Percentiles rank a stretch among this genome's conserved stretches.
Conservation (phyloP, 2,888 invertebrate species). For the Mesochorus sp. region DNA sequence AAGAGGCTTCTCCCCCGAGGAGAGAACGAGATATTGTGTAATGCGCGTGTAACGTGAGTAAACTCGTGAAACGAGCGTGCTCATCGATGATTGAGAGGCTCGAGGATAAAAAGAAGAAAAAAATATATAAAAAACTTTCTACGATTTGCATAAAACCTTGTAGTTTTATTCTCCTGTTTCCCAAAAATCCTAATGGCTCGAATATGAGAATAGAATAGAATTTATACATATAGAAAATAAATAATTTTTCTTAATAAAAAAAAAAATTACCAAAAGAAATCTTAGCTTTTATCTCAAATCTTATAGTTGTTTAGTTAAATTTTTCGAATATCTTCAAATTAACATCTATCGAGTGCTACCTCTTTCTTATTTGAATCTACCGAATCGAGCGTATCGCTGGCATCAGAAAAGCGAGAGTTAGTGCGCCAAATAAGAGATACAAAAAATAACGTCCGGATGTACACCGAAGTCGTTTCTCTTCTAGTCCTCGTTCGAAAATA, state of each 20-base stretch:
- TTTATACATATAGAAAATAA: too few species aligned
- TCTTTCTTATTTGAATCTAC: not conserved
- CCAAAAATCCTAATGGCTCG: not conserved
- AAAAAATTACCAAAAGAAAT: not conserved
- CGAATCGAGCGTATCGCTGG: not conserved
- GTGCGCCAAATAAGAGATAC: slow-evolving; percentile 39
- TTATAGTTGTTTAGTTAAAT: not conserved
- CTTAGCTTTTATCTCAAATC: too few species aligned
- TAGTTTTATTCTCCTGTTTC: slow-evolving; percentile 46
- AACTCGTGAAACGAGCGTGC: slow-evolving; percentile 51
- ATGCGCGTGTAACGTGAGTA: slow-evolving; percentile 57
- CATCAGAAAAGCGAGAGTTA: slow-evolving; percentile 24
- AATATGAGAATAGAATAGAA: not conserved
- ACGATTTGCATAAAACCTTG: slow-evolving; percentile 63
- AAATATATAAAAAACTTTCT: slow-evolving; percentile 56
- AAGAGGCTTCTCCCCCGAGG: slow-evolving; percentile 19
- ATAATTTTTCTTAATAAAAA: not conserved
- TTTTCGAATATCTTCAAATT: not conserved
- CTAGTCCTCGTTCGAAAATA: slow-evolving; percentile 75
- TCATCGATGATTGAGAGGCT: slow-evolving; percentile 53
- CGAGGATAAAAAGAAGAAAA: slow-evolving; percentile 43
- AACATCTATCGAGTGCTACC: not conserved
- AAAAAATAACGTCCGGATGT: slow-evolving; percentile 49
- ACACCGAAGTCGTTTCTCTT: slow-evolving; percentile 51
- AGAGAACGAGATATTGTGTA: slow-evolving; percentile 41